phyloP scores from a whole-genome alignment of 64 coral and sea anemone genomes.

The Anthopleura sola region DNA sequence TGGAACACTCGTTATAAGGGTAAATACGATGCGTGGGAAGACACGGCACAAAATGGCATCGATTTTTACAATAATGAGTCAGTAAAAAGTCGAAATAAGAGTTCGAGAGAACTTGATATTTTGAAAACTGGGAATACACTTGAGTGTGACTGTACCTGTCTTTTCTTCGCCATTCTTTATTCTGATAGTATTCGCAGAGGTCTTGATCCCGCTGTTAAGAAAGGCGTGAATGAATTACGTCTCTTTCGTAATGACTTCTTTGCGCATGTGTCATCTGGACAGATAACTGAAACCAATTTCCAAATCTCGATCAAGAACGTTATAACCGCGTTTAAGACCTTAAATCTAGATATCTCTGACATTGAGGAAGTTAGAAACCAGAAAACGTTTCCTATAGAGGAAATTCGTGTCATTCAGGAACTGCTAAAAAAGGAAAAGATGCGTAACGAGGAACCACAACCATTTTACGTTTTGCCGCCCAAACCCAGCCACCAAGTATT shows the following conservation, averaged over 20 bases:
- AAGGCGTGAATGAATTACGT: constrained; percentile 14
- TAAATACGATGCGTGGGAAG: constrained; percentile 11
- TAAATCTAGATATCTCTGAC: neutral
- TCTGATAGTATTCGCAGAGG: neutral
- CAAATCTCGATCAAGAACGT: neutral
- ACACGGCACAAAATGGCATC: neutral
- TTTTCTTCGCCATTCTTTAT: constrained; percentile 33
- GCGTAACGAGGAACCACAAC: neutral
- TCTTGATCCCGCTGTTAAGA: neutral
- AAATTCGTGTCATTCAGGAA: neutral
- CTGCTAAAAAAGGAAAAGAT: neutral
- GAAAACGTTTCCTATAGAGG: constrained; percentile 3
- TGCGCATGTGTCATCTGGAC: neutral
- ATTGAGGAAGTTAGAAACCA: constrained; percentile 26
- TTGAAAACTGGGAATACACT: constrained; percentile 6
- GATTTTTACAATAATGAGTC: constrained; percentile 28
- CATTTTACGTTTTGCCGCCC: constrained; percentile 5
- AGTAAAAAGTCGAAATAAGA: neutral
- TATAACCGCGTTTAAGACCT: neutral
- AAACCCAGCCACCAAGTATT: neutral
- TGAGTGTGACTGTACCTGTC: constrained; percentile 36
- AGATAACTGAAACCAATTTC: neutral
- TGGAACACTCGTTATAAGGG: constrained; percentile 21
- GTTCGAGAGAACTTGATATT: neutral
- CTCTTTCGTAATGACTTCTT: constrained; percentile 8